Evolutionary conservation across 2,797 vertebrate species (phyloP).

Genomic region (Trachurus trachurus): DNA sequence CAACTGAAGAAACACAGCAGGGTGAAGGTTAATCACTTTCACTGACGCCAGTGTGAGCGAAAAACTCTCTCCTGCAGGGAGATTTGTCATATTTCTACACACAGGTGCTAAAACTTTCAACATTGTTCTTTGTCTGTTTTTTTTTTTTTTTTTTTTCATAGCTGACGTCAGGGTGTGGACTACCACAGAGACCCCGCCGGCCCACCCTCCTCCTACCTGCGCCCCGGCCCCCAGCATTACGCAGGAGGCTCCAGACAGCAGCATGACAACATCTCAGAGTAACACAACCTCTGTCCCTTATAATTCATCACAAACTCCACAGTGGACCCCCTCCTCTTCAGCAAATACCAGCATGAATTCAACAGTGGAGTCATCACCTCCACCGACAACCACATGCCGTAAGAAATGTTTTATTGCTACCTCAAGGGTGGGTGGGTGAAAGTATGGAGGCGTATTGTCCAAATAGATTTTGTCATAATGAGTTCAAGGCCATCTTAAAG

Average conservation of each 20-base stretch:
- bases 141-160: conserved; percentile 15
- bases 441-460: too few relatives aligned
- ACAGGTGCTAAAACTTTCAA: background rate
- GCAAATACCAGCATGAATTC: conserved; percentile 29
- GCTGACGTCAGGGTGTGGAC: background rate
- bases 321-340: conserved; percentile 31
- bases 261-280: conserved; percentile 35
- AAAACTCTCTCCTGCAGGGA: background rate
- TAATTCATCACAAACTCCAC: conserved; percentile 34
- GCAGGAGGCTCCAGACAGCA: conserved; percentile 3
- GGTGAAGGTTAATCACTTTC: background rate
- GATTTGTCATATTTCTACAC: background rate
- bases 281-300: conserved; percentile 32
- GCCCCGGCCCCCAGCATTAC: conserved; percentile 26
- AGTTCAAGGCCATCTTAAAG: too few relatives aligned
- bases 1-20: background rate
- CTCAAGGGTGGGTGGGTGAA: background rate
- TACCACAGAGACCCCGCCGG: background rate
- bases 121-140: conserved; percentile 14
- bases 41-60: background rate
- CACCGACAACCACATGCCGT: conserved; percentile 59
- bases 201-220: conserved; percentile 9
- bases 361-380: conserved; percentile 18
- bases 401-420: conserved; percentile 35
- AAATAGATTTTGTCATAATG: too few relatives aligned